Conservation (phyloP, 2,888 invertebrate genomes). For the Plagiodera versicolora region DNA sequence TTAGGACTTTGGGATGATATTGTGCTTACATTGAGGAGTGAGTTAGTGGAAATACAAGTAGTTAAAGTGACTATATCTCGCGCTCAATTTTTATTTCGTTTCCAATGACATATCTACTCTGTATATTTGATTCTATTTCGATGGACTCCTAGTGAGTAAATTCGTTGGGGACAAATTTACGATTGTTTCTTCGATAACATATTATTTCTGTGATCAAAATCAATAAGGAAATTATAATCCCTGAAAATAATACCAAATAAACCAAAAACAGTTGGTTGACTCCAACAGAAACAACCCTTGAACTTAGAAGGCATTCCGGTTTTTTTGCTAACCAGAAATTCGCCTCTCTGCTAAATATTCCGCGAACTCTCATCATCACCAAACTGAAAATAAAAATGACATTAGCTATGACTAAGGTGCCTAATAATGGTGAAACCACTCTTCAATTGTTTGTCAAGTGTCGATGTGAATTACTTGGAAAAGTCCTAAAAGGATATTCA, state of each 20-base stretch:
- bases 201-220: slow-evolving; percentile 35
- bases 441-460: no score
- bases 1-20: no score
- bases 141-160: no score
- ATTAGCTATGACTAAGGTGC: not conserved
- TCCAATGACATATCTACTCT: no score
- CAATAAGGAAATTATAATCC: slow-evolving; percentile 32
- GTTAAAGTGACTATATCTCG: no score
- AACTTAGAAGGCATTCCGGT: slow-evolving; percentile 42
- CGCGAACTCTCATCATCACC: slow-evolving; percentile 36
- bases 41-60: no score
- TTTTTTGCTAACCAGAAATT: slow-evolving; percentile 40
- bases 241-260: slow-evolving; percentile 40
- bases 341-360: slow-evolving; percentile 36
- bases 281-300: slow-evolving; percentile 39
- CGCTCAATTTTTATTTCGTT: no score
- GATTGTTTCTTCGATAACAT: slow-evolving; percentile 17
- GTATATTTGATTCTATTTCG: no score
- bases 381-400: slow-evolving; percentile 37
- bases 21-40: no score
- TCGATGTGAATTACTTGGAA: no score
- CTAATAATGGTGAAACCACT: no score
- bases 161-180: not conserved
- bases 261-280: slow-evolving; percentile 42
- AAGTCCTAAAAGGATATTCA: no score